A percentile compares a stretch with the other conserved stretches of the same genome.
Evolutionary conservation across 2,113 vertebrate genomes (phyloP).

Genomic region (Pteropus alecto): DNA sequence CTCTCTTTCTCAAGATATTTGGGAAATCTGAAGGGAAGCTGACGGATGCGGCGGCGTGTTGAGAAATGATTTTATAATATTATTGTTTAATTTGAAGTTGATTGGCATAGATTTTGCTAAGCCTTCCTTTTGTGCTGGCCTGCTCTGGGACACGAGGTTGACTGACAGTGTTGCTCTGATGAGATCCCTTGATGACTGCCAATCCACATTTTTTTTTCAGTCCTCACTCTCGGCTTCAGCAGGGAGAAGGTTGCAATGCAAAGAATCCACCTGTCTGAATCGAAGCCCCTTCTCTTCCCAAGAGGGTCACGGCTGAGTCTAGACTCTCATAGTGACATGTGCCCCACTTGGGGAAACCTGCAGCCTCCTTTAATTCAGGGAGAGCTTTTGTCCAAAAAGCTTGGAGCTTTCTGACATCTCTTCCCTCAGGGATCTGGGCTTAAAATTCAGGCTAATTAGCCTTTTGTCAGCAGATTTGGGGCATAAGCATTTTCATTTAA

Average conservation of each 20-base stretch:
- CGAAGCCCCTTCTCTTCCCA: not conserved
- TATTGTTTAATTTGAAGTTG: not conserved
- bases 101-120: not conserved
- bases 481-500: not conserved
- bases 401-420: not conserved
- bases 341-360: not conserved
- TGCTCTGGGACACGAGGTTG: not conserved
- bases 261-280: not conserved
- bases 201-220: not conserved
- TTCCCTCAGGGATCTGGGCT: not conserved
- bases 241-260: not conserved
- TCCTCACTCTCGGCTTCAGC: not conserved
- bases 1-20: not conserved
- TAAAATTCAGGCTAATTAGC: constrained; percentile 34
- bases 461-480: constrained; percentile 8
- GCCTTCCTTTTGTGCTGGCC: not conserved
- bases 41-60: not conserved
- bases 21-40: not conserved
- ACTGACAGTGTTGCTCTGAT: not conserved
- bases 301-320: not conserved
- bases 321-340: not conserved
- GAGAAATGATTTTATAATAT: not conserved
- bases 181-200: not conserved
- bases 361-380: not conserved
- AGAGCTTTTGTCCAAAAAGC: not conserved